Percentiles rank a stretch among this genome's conserved stretches.
phyloP scores from a whole-genome alignment of 1,140 invertebrate species.

The Drosophila azteca region DNA sequence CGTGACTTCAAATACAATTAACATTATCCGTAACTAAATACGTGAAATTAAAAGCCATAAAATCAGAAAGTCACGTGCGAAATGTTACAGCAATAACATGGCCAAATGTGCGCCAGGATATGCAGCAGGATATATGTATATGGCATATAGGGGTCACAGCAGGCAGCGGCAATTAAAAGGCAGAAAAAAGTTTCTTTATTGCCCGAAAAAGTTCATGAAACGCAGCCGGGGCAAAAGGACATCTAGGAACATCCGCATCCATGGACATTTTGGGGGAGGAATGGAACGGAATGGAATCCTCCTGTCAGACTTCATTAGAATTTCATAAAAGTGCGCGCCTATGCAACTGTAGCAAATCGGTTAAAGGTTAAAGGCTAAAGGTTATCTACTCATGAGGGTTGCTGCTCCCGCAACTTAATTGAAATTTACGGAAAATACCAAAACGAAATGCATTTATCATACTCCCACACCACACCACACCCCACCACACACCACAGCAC shows the following conservation, averaged over 20 bases:
- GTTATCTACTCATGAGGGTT: slow-evolving; percentile 7
- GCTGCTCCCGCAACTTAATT: slow-evolving; percentile 52
- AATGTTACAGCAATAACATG: slow-evolving; percentile 71
- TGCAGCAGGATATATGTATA: not conserved
- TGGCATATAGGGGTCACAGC: slow-evolving; percentile 32
- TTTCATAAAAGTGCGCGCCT: slow-evolving; percentile 59
- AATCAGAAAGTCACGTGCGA: slow-evolving; percentile 80
- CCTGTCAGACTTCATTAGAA: slow-evolving; percentile 69
- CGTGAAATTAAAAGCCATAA: slow-evolving; percentile 81
- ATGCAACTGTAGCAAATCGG: slow-evolving; percentile 54
- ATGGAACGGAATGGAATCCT: not conserved
- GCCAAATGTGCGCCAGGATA: too few species aligned
- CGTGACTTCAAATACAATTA: slow-evolving; percentile 66
- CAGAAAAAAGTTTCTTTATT: slow-evolving; percentile 61
- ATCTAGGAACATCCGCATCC: not conserved
- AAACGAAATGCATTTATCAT: slow-evolving; percentile 73
- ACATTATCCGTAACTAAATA: slow-evolving; percentile 80
- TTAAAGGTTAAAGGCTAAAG: slow-evolving; percentile 51
- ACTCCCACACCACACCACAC: not conserved
- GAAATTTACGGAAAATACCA: slow-evolving; percentile 52
- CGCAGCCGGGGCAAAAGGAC: slow-evolving; percentile 45
- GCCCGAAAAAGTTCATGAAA: slow-evolving; percentile 63
- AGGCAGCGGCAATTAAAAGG: slow-evolving; percentile 76
- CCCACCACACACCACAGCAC: too few species aligned
- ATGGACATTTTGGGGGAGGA: not conserved